Evolutionary conservation across 2,888 invertebrate genomes (phyloP), one percentile per base, ranked within the genome.

Genomic region (Agrotis ipsilon): DNA sequence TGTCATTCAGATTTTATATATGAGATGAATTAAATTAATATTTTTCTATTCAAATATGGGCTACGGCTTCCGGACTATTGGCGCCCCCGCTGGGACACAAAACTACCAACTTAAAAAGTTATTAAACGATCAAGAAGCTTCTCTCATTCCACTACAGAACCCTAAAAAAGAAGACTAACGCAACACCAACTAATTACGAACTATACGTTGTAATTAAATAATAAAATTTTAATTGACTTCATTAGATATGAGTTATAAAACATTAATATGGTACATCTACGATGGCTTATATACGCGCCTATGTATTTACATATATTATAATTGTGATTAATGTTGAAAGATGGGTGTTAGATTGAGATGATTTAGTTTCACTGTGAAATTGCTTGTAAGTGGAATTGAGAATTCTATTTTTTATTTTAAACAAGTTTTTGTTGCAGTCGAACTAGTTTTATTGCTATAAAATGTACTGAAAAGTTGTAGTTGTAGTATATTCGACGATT

Each of bases 171-270:
- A 49, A 43, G 11, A 66, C 13, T 52, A 51, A 21, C 72, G 68
- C 64, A 72, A 72, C 54, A 68, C 58, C 75, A 79, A 80, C 73
- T 78, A 74, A 77, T 82, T 78, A 80, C 60, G n/a, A 58, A 73
- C 58, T 55, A 66, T 66, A 69, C 72, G 63, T 69, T 72, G 69
- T 75, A 75, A 84, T 84, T 85, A 84, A 76, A 72, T 75, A 72
- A 70, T 84, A 83, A 85, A 81, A 73, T 65, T 78, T 70, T 85
- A 83, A 85, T 83, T 82, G 75, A 76, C 58, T 76, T 75, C 69
- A 82, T 83, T 78, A 78, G 72, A 72, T 76, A 72, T 67, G 66
- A 68, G 73, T 72, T 46, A 75, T 82, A 82, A 81, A 85, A 74
- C 66, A 67, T 70, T 81, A 71, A 83, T 55, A 70, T 65, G 54